phyloP scores from a whole-genome alignment of 2,797 vertebrate genomes.

The Gambusia yucatana region DNA sequence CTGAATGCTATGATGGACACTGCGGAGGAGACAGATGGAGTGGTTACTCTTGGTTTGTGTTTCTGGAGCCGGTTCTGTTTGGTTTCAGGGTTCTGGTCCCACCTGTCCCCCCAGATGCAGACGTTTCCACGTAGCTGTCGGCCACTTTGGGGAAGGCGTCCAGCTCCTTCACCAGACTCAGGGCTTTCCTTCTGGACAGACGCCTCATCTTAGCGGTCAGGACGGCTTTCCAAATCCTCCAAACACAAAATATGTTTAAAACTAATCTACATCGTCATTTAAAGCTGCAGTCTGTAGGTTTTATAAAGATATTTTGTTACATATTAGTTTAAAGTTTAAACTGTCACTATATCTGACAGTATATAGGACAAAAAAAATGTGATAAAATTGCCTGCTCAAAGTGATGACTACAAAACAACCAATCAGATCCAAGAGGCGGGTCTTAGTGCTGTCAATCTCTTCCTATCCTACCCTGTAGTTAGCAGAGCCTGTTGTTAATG shows the following conservation, averaged over 20 bases:
- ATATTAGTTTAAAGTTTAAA: no score
- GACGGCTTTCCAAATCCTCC: slow-evolving; percentile 11
- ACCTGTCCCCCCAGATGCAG: slow-evolving; percentile 95
- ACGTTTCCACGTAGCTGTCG: slow-evolving; percentile 95
- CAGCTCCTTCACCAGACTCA: slow-evolving; percentile 93
- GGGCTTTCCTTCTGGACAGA: slow-evolving; percentile 91
- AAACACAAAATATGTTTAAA: neutral
- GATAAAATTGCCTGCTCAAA: no score
- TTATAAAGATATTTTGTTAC: neutral
- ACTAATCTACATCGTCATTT: neutral
- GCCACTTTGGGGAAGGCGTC: slow-evolving; percentile 98
- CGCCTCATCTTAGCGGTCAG: slow-evolving; percentile 89
- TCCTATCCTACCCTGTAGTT: no score
- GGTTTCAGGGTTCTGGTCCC: slow-evolving; percentile 11
- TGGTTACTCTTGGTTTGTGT: neutral
- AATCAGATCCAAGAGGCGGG: no score
- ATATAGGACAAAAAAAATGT: no score
- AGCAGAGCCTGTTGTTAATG: no score
- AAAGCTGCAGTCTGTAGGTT: neutral
- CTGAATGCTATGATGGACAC: slow-evolving; percentile 93
- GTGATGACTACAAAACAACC: no score
- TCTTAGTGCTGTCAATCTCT: no score
- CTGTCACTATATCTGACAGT: no score
- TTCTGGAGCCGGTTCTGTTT: neutral
- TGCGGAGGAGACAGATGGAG: slow-evolving; percentile 56